Evolutionary conservation across 2,113 vertebrate genomes (phyloP).

Genomic region (Corvus moneduloides): DNA sequence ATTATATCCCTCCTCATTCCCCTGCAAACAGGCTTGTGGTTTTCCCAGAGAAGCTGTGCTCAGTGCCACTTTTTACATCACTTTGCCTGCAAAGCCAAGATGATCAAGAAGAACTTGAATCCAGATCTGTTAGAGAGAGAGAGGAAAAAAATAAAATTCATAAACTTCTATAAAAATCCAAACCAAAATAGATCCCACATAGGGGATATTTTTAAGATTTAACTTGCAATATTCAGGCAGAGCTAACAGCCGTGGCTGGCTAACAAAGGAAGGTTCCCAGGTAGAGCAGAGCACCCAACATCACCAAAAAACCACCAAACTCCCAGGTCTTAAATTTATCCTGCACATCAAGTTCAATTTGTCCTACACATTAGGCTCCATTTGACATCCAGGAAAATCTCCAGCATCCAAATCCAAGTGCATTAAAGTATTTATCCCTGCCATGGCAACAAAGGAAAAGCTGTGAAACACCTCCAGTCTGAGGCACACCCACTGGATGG

Average conservation of each 20-base stretch:
- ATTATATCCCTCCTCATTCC: not conserved
- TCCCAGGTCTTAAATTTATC: not conserved
- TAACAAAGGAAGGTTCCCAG: not conserved
- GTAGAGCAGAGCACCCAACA: not conserved
- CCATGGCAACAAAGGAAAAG: conserved; percentile 20
- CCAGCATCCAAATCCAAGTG: not conserved
- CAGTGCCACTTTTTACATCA: not conserved
- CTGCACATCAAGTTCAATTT: not conserved
- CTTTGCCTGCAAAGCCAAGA: conserved; percentile 1
- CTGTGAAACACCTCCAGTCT: conserved; percentile 57
- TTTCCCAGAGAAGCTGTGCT: not conserved
- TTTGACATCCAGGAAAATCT: conserved; percentile 8
- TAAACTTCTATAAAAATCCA: conserved; percentile 8
- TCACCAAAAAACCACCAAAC: not conserved
- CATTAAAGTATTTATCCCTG: conserved; percentile 1
- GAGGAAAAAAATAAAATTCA: not conserved
- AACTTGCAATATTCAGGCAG: not conserved
- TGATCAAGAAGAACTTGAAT: not conserved
- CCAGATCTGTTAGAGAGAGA: not conserved
- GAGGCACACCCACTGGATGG: conserved; percentile 1
- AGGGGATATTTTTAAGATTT: not conserved
- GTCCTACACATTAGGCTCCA: not conserved
- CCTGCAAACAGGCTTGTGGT: not conserved
- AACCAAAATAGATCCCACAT: not conserved
- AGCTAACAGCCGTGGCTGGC: not conserved